A percentile compares a stretch with the other conserved stretches of the same genome.
These are phyloP conservation scores for Coreoperca whiteheadi DNA, from an alignment of 2,113 vertebrate genomes.

Conservation along the genomic window DNA sequence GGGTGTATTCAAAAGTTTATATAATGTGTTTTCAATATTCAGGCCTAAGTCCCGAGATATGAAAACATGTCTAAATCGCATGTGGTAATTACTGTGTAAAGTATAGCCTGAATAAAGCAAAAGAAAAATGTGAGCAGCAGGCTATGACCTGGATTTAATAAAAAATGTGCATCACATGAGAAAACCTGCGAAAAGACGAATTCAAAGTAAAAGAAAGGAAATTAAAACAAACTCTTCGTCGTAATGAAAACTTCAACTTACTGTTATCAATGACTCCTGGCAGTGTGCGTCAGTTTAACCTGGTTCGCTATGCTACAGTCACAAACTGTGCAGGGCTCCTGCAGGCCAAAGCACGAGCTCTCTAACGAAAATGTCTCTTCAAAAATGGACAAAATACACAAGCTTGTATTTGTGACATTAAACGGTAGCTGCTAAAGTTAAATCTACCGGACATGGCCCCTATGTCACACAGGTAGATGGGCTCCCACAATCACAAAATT, in stretches of 20 bases:
- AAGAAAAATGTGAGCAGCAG: too few species aligned
- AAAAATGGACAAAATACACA: not conserved
- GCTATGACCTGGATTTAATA: not conserved
- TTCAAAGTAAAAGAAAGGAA: not conserved
- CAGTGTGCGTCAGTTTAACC: not conserved
- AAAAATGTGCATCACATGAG: not conserved
- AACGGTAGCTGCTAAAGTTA: not conserved
- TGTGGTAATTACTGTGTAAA: too few species aligned
- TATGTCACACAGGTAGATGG: not conserved
- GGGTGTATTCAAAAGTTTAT: too few species aligned
- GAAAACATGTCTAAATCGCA: not conserved
- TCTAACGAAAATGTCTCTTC: not conserved
- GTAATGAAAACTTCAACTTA: not conserved
- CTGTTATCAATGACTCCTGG: not conserved
- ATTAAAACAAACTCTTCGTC: not conserved
- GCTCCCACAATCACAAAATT: conserved; percentile 43
- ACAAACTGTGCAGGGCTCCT: not conserved
- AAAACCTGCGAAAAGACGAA: not conserved
- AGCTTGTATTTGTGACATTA: not conserved
- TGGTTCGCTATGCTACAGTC: too few species aligned
- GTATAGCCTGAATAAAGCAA: too few species aligned
- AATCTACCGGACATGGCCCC: not conserved
- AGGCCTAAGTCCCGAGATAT: not conserved
- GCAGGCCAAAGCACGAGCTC: fast-evolving
- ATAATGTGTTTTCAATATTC: not conserved